Base-by-base conservation (phyloP, 2,113 vertebrate genomes). In the Mystacornis crossleyi region DNA sequence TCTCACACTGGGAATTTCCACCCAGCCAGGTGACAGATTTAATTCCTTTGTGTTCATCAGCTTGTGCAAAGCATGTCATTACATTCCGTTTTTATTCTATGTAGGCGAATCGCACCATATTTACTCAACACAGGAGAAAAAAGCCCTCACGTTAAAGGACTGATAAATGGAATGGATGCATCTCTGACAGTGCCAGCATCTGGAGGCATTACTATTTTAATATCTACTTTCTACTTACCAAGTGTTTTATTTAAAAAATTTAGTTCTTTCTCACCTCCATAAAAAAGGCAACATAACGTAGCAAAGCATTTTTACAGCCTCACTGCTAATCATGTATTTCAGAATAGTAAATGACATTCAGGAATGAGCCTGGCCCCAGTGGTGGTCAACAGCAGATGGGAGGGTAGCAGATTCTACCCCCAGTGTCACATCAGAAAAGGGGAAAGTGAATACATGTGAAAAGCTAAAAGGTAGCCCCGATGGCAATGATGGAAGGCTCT, bases 161-260 rank as follows among this genome's bases (percentile, higher is more conserved):
- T 70, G 74, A 91, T 87, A 86, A 89, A 80, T 48, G 16, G 64
- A 95, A 80, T 1, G 10, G 48, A 91, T 55, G 47, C 42, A 47
- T 67, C 54, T 93, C 89, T 21, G 21, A 85, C 80, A 72, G 57
- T 14, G 13, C 18, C 34, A 86, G 43, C 95, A 92, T 95, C 86
- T 95, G 88, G 73, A 92, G 42, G 34, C 65, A 77, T 96, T 91
- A 88, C 33, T 90, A 90, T 94, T 97, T 96, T 90, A 96, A 65
- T 67, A 69, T 80, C 86, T 89, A 61, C 47, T 94, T 90, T 77
- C 64, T 43, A 43, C 42, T 43, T 18, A 43, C 16, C 18, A 84
- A 82, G 66, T 57, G 43, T 78, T 93, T 94, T 81, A 73, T 86
- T 85, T 2, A 5, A 72, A 74, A 92, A 95, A 66, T n/a, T 3